These are phyloP conservation scores for Passer domesticus DNA, from an alignment of 2,113 vertebrate species.

Conservation along the genomic window DNA sequence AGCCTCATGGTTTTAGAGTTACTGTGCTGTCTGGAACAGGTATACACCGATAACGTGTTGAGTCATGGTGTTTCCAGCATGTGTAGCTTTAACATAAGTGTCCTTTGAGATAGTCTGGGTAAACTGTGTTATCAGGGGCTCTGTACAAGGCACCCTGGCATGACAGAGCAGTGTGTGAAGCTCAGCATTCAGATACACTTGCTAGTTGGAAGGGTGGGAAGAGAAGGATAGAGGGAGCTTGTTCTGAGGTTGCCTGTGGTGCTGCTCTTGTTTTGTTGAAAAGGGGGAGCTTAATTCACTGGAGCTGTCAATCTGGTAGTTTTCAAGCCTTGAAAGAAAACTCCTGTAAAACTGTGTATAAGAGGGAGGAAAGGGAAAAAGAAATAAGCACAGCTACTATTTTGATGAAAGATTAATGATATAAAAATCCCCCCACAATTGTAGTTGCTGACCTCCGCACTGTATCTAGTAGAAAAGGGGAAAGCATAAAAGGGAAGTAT, in stretches of 20 bases:
- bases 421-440: background rate
- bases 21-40: background rate
- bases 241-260: slow-evolving; percentile 48
- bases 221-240: slow-evolving; percentile 8
- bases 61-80: background rate
- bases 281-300: slow-evolving; percentile 48
- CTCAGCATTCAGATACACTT: background rate
- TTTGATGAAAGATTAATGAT: background rate
- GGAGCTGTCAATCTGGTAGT: slow-evolving; percentile 36
- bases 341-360: background rate
- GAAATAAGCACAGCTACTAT: background rate
- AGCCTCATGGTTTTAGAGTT: background rate
- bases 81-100: background rate
- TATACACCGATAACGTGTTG: fast-evolving
- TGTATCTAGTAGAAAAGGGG: background rate
- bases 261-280: slow-evolving; percentile 38
- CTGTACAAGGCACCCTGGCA: background rate
- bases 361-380: background rate
- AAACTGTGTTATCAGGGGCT: background rate
- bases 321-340: slow-evolving; percentile 31
- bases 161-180: background rate
- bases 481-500: background rate
- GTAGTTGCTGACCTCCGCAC: background rate
- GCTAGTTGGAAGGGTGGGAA: background rate
- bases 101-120: background rate